phyloP scores from a whole-genome alignment of 2,888 invertebrate genomes.

The Heliconius hortense region DNA sequence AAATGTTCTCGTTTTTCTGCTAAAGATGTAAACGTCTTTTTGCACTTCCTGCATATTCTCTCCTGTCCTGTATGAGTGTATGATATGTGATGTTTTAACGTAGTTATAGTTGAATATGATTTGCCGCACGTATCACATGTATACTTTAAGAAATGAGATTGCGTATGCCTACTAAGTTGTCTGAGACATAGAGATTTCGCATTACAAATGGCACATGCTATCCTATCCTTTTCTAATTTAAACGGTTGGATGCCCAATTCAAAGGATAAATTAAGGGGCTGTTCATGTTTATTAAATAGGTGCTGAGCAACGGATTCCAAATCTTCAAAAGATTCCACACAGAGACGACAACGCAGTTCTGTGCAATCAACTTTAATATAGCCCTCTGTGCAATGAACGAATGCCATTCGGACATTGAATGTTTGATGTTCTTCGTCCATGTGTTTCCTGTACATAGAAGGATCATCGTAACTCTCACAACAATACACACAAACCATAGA shows the following conservation, averaged over 20 bases:
- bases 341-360: slow-evolving; percentile 65
- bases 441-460: slow-evolving; percentile 61
- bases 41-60: slow-evolving; percentile 67
- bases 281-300: slow-evolving; percentile 56
- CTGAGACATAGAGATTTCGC: slow-evolving; percentile 59
- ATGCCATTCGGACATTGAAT: slow-evolving; percentile 63
- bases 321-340: slow-evolving; percentile 51
- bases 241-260: slow-evolving; percentile 69
- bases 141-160: slow-evolving; percentile 65
- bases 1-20: slow-evolving; percentile 64
- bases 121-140: slow-evolving; percentile 74
- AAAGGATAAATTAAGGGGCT: slow-evolving; percentile 53
- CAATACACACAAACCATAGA: slow-evolving; percentile 74
- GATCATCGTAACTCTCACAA: slow-evolving; percentile 64
- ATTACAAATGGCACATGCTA: slow-evolving; percentile 62
- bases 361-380: slow-evolving; percentile 71
- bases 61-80: slow-evolving; percentile 60
- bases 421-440: slow-evolving; percentile 66
- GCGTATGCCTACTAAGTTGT: slow-evolving; percentile 68
- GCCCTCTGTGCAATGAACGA: slow-evolving; percentile 65
- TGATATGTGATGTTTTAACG: slow-evolving; percentile 62
- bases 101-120: slow-evolving; percentile 64
- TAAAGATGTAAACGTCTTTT: slow-evolving; percentile 57
- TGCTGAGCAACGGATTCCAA: slow-evolving; percentile 62
- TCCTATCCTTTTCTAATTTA: slow-evolving; percentile 60